Conservation (phyloP, 2,113 vertebrate species). For the Dendropsophus ebraccatus region DNA sequence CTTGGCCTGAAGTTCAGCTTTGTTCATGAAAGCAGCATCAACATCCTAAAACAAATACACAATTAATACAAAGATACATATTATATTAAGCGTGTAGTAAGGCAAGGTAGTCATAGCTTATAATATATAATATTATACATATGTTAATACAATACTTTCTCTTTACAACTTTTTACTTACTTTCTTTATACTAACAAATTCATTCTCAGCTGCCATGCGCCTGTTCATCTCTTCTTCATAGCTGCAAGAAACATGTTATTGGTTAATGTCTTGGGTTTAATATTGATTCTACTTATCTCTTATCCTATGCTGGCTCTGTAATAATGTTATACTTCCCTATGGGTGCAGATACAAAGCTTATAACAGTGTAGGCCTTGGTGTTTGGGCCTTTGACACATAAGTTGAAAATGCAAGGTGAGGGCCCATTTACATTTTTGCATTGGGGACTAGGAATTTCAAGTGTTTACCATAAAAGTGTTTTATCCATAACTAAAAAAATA, state of each 20-base stretch:
- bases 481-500: too few species aligned
- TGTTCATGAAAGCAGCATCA: slow-evolving; percentile 82
- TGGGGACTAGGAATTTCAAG: too few species aligned
- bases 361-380: neutral
- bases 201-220: slow-evolving; percentile 79
- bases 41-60: slow-evolving; percentile 74
- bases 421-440: neutral
- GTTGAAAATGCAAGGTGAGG: too few species aligned
- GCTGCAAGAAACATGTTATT: slow-evolving; percentile 62
- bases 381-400: neutral
- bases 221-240: slow-evolving; percentile 87
- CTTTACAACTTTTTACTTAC: slow-evolving; percentile 63
- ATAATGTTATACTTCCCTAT: neutral
- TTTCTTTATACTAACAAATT: slow-evolving; percentile 86
- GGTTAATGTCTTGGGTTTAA: neutral
- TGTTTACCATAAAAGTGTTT: too few species aligned
- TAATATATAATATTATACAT: too few species aligned
- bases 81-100: neutral
- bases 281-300: neutral
- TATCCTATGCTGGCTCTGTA: neutral
- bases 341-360: neutral
- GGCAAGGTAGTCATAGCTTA: neutral
- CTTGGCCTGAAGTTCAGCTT: slow-evolving; percentile 80
- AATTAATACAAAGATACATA: neutral
- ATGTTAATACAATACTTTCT: too few species aligned